Evolutionary conservation across 2,888 invertebrate genomes (phyloP), one percentile per base, ranked within the genome.

Genomic region (Hirudinaria manillensis): DNA sequence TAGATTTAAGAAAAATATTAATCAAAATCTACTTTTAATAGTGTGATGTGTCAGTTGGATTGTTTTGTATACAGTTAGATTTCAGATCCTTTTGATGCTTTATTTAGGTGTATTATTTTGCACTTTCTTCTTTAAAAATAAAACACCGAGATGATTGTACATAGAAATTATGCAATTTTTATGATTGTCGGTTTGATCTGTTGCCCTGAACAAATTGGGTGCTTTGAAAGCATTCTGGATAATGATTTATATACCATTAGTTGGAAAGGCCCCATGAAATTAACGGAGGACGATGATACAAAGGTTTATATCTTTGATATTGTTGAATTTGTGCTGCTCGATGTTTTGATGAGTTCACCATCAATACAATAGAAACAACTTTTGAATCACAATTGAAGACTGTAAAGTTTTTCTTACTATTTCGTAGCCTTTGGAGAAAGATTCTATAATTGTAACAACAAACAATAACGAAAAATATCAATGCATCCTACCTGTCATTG

Each of bases 401-500:
- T 61, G 29, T 29, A 61, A 61, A 61, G 13, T 61, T 61, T 61
- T 38, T 68, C 21, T 74, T 21, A 32, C 36, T 55, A 2, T 73
- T 27, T 65, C 29, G 0, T 56, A 53, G 29, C 38, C 24, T 19
- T 29, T 71, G 19, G n/a, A 24, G 16, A 10, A 68, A 34, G 68
- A 68, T 34, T 85, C 89, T 19, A 85, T 93, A 75, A 86, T 89
- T 78, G 89, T 93, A 73, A 90, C 89, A 74, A 92, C 93, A 21
- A 88, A 89, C 24, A 89, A 91, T 78, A 89, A 92, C 82, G 95
- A 96, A 83, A 89, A 89, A 79, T 96, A 93, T 84, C 89, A 90
- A 76, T 96, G 96, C 83, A 86, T 89, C 16, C 87, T 95, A 80
- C 94, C 94, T 19, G 86, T 90, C 13, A 80, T 81, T 68, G 84